These are phyloP conservation scores for Neogobius melanostomus DNA, from an alignment of 2,113 vertebrate genomes.

Conservation along the genomic window DNA sequence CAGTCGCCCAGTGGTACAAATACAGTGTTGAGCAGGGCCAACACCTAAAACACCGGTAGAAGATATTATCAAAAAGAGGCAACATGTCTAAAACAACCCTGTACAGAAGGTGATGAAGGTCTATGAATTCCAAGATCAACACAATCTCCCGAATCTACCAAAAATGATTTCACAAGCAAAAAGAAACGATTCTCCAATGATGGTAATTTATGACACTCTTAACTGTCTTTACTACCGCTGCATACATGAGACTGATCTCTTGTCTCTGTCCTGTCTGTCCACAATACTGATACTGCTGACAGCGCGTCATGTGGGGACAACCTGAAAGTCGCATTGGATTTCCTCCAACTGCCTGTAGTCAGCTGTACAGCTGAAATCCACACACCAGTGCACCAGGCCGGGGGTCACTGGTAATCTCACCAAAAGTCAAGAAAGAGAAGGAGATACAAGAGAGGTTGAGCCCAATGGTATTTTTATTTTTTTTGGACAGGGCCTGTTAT, in stretches of 20 bases:
- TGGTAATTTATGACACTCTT: background rate
- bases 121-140: too few relatives aligned
- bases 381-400: conserved; percentile 41
- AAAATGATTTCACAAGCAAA: too few relatives aligned
- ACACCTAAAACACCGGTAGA: too few relatives aligned
- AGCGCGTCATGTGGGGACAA: conserved; percentile 23
- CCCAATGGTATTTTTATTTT: too few relatives aligned
- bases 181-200: background rate
- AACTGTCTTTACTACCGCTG: conserved; percentile 2
- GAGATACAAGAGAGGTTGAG: too few relatives aligned
- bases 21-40: background rate
- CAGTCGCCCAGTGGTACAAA: background rate
- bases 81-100: too few relatives aligned
- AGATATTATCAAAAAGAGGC: too few relatives aligned
- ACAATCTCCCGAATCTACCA: too few relatives aligned
- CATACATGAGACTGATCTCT: conserved; percentile 8
- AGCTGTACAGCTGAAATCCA: conserved; percentile 62
- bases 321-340: conserved; percentile 55
- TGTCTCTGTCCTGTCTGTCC: conserved; percentile 19
- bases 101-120: too few relatives aligned
- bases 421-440: conserved; percentile 45
- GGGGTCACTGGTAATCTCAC: conserved; percentile 47
- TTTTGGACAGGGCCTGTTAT: too few relatives aligned
- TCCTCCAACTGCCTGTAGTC: conserved; percentile 55
- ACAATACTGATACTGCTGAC: conserved; percentile 36